Evolutionary conservation across 2,888 invertebrate species (phyloP), one percentile per base, ranked within the genome.

Genomic region (Rhodophaea formosa): DNA sequence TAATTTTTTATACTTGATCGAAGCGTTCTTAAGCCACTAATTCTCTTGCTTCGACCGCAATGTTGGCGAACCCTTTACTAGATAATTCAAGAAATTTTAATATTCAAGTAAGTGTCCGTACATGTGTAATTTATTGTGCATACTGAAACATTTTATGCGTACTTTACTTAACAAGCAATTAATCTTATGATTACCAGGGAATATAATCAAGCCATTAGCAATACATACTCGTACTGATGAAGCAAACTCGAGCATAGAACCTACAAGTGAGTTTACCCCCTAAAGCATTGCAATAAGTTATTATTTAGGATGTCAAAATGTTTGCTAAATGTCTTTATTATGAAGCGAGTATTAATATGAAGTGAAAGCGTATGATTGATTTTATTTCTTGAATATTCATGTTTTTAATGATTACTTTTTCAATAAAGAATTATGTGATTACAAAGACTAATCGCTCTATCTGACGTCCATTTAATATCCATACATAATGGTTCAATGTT

Each of bases 41-140:
- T 39, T 12, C 39, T 10, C 12, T n/a, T 12, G 3, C 16, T 39
- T 15, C 12, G 30, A 53, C 43, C 43, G 45, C 23, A 44, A 7
- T 30, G 54, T 55, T 46, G 35, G 3, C 45, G 14, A 45, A 1
- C 7, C 17, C 54, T 55, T 45, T 1, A 8, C n/a, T 35, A 55
- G 42, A 42, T 56, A 57, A 59, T 56, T 62, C 62, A 63, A 62
- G 56, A 57, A 58, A 60, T 62, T 65, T 63, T 60, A 65, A 65
- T 65, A 62, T 65, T 65, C 62, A 62, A 61, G 59, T 60, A 53
- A 61, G 56, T 60, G 60, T 58, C 62, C 55, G 61, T 53, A 56
- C 56, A 45, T 32, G 35, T 35, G 54, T 55, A 23, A 44, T 44
- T 44, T 53, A 44, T 44, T 35, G 35, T 45, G 17, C 32, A 46